Base-by-base conservation (phyloP, 2,888 invertebrate species). In the Erpobdella octoculata region DNA sequence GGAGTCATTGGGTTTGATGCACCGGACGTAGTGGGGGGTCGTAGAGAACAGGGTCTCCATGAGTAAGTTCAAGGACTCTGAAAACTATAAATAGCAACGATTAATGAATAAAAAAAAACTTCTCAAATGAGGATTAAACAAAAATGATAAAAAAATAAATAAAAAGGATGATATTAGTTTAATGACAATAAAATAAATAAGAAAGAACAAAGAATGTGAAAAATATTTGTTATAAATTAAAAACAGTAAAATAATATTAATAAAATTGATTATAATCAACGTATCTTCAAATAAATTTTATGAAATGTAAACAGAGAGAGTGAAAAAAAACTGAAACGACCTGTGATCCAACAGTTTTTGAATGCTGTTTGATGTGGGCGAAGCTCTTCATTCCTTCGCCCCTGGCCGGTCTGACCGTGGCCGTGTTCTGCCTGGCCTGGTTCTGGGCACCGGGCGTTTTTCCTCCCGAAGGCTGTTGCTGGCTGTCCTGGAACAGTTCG, bases 1-100 rank as follows among this genome's bases (percentile, higher is more conserved):
- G 12, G 87, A 86, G 79, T 94, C 93, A 79, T 94, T 94, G 1
- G 94, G 93, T 79, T 98, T 98, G 80, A 98, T 96, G 83, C 98
- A 98, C 28, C 98, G 88, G 68, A 98, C 93, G 84, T 98, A 98
- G 85, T 98, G 98, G 0, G 98, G 97, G 0, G 94, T 93, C 1
- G 98, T 97, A 3, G 92, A 89, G 77, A 94, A 95, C 71, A 98
- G 85, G 0, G 95, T 95, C 1, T 88, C 84, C 91, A 96, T 97
- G 41, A 98, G 85, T 74, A 91, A 89, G 21, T 90, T 90, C 71
- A 98, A 85, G 0, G 96, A 96, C 74, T 92, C 92, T 2, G 94
- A 87, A 85, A 98, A 98, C 86, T 95, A 91, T 33, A 75, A 74
- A 18, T 41, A 33, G 15, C 5, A 8, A 61, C 18, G 5, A 6